Conservation (phyloP, 2,888 invertebrate genomes). For the Polyploca ridens region DNA sequence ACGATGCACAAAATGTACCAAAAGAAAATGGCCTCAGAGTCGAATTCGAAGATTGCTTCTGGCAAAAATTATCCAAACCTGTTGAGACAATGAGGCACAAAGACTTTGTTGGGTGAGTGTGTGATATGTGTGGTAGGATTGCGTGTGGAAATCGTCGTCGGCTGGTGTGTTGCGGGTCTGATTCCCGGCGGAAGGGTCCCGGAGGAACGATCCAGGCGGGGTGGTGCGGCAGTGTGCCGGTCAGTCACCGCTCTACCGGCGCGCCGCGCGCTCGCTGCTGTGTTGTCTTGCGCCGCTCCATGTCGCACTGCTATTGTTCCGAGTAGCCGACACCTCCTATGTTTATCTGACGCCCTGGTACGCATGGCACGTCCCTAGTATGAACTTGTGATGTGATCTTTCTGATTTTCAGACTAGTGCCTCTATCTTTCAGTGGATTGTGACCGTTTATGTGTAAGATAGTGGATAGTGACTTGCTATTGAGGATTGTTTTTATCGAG, state of each 20-base stretch:
- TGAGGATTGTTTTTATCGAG: slow-evolving; percentile 65
- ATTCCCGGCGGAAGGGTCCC: slow-evolving; percentile 79
- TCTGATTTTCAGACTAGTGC: slow-evolving; percentile 59
- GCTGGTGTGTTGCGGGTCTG: slow-evolving; percentile 61
- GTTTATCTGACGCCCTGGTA: slow-evolving; percentile 69
- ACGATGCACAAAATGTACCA: background rate
- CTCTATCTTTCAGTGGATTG: slow-evolving; percentile 63
- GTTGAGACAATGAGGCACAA: slow-evolving; percentile 47
- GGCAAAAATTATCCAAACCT: slow-evolving; percentile 36
- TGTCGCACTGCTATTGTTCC: slow-evolving; percentile 59
- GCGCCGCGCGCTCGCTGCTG: slow-evolving; percentile 73
- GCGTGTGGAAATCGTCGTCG: slow-evolving; percentile 51
- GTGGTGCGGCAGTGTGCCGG: slow-evolving; percentile 80
- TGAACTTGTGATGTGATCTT: slow-evolving; percentile 68
- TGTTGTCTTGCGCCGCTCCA: slow-evolving; percentile 43
- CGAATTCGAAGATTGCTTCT: slow-evolving; percentile 25
- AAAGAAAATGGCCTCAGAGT: slow-evolving; percentile 25
- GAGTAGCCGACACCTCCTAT: slow-evolving; percentile 59
- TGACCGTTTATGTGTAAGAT: slow-evolving; percentile 70
- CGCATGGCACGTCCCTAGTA: slow-evolving; percentile 58
- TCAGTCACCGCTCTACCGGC: slow-evolving; percentile 83
- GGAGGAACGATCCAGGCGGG: slow-evolving; percentile 75
- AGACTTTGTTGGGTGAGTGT: slow-evolving; percentile 48
- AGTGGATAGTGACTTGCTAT: slow-evolving; percentile 69
- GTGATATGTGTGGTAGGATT: slow-evolving; percentile 52